Evolutionary conservation across 2,888 invertebrate genomes (phyloP), one percentile per base, ranked within the genome.

Genomic region (Barypeithes pellucidus): DNA sequence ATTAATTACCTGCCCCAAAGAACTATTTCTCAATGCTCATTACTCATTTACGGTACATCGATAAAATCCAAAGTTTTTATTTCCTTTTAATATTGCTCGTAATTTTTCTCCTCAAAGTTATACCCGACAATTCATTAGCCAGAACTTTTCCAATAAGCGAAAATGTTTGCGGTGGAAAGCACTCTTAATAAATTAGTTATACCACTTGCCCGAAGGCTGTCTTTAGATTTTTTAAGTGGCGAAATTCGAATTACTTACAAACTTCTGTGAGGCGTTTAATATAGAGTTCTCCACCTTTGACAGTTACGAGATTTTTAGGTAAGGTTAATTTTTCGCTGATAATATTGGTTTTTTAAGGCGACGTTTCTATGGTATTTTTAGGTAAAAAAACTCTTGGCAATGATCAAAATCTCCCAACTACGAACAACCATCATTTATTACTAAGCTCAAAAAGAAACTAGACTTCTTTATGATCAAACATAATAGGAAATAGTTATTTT

Each of bases 141-240:
- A 39, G 57, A 68, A 68, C 60, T 68, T 68, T 68, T 68, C 67
- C 67, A 68, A 68, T 68, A 68, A 68, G 57, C 67, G 24, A 59
- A 60, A 68, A 57, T 60, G 60, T 68, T 68, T 50, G 24, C 54
- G 33, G 47, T 50, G 33, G 60, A 61, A 68, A 36, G 60, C 16
- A 29, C 45, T 41, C 43, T 33, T 12, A 41, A 67, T 67, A 67
- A 67, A 67, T 67, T 59, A 45, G 39, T 59, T 59, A 33, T 63
- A 57, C 33, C 18, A 57, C 54, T 57, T 57, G 33, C 54, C 54
- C 16, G 16, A 57, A 57, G 54, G 14, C 11, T 33, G 54, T 57
- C 18, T 57, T 33, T 11, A 1, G 33, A 29, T 33, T 57, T 33
- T 18, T 57, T 3, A 24, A 57, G 33, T 18, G 18, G 11, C 11